Conservation (phyloP, 2,888 invertebrate species). For the Isoperla grammatica region DNA sequence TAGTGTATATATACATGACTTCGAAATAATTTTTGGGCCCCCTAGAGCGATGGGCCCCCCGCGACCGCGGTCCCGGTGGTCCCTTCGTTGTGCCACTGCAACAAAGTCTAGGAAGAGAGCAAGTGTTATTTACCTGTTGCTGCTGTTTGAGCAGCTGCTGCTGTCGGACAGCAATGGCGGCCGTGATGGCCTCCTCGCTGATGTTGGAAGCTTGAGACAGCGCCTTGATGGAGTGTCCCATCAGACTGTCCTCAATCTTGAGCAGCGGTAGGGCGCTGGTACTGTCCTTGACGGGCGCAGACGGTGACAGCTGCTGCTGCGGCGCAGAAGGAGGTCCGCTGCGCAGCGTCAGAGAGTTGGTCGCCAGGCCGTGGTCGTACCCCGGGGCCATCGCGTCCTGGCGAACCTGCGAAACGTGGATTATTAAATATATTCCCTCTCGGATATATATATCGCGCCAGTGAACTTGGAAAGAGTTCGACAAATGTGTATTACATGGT, state of each 20-base stretch:
- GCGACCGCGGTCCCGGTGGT: too few species aligned
- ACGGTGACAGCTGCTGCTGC: constrained; percentile 17
- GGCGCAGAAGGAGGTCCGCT: constrained; percentile 2
- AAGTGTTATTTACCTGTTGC: constrained; percentile 38
- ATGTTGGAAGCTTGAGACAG: constrained; percentile 68
- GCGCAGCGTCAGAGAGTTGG: constrained; percentile 25
- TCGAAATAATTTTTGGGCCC: too few species aligned
- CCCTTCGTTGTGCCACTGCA: too few species aligned
- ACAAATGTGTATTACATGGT: background rate
- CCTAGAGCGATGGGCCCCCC: too few species aligned
- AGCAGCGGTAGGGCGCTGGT: constrained; percentile 6
- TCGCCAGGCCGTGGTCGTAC: constrained; percentile 22
- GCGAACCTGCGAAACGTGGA: constrained; percentile 22
- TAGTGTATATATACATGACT: too few species aligned
- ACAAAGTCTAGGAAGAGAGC: too few species aligned
- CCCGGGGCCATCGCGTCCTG: constrained; percentile 20
- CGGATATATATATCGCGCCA: background rate
- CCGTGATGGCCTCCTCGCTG: constrained; percentile 69
- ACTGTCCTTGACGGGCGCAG: constrained; percentile 13
- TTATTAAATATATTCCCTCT: too few species aligned
- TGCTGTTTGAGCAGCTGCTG: constrained; percentile 62
- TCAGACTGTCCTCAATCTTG: constrained; percentile 34
- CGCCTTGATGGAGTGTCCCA: constrained; percentile 49
- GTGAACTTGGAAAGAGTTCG: background rate
- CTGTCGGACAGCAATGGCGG: constrained; percentile 64